Base-by-base conservation (phyloP, 2,113 vertebrate genomes). In the Neopipo cinnamomea region DNA sequence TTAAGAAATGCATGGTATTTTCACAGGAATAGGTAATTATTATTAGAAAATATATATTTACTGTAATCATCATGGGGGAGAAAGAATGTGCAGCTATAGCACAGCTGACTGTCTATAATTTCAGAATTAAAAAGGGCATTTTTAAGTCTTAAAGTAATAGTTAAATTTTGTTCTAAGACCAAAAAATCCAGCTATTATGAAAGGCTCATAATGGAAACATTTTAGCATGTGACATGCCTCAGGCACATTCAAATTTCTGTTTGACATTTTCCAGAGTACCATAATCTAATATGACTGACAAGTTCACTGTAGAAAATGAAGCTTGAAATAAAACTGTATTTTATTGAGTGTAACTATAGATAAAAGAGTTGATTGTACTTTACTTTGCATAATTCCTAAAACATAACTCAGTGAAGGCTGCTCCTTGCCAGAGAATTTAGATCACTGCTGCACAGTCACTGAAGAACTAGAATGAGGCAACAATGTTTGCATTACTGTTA, bases 181-280 rank as follows among this genome's bases (percentile, higher is more conserved):
- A 59, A 67, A 42, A 0, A 3, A 0, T 3, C 8, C 18, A 75
- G 25, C 23, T 84, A n/a, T 82, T 85, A 49, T 49, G 52, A 87
- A 92, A 90, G 7, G 16, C 42, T 88, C 12, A 23, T 53, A 62
- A 68, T 73, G 31, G 66, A 78, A 92, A 72, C 13, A 52, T 89
- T 88, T 85, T 74, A 89, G 15, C 31, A 75, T 39, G 58, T 46
- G 68, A 73, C 44, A 62, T 68, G 49, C 41, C 37, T 78, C 24
- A 79, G 66, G 56, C 53, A 72, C 68, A 68, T 85, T 92, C 65
- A 89, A 46, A 90, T 90, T 91, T 75, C 35, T 89, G 33, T 94
- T 91, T 91, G 93, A 91, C 61, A 85, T 85, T 94, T 93, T 82
- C 52, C 53, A 67, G 41, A 78, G 47, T 37, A 73, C 81, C 33